Base-by-base conservation (phyloP, 2,888 invertebrate genomes). In the Dromius quadrimaculatus region DNA sequence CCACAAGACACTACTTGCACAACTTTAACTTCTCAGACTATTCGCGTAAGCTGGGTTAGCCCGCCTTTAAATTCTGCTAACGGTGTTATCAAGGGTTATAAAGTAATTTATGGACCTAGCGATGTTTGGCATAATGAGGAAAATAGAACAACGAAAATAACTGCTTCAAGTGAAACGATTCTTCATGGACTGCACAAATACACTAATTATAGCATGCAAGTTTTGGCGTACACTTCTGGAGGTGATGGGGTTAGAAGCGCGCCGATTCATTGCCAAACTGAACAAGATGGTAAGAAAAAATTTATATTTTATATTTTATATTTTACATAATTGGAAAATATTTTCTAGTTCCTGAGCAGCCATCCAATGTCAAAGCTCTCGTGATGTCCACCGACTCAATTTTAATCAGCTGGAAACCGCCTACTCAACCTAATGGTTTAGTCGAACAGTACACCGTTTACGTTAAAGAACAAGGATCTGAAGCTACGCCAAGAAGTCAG, bases 201-300 rank as follows among this genome's bases (percentile, higher is more conserved):
- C 84, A 97, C 97, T 1, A 97, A 98, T 84, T 98, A 97, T 83
- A 97, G 95, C 71, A 94, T 98, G 90, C 95, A 97, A 86, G 95
- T 98, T 28, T 84, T 97, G 76, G 96, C 97, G 17, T 97, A 92
- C 78, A 97, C 97, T 4, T 92, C 95, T 69, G 97, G 95, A 74
- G 98, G 98, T 8, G 97, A 97, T 81, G 97, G 97, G 73, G 95
- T 95, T 47, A 89, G 94, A 75, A 92, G 93, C 75, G 86, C 88
- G 13, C 92, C 94, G 4, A 94, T 97, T 76, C 94, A 94, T 82
- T 95, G 97, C 81, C 93, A 93, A 84, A 97, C 97, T 59, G 94
- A 95, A 85, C 96, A 97, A 84, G 97, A 97, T 83, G 94, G 96
- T 95, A 83, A 83, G 13, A 9, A 38, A 34, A 65, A 38, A 74